A percentile compares a stretch with the other conserved stretches of the same genome.
Evolutionary conservation across 2,888 invertebrate genomes (phyloP).

Genomic region (Lacanobia oleracea): DNA sequence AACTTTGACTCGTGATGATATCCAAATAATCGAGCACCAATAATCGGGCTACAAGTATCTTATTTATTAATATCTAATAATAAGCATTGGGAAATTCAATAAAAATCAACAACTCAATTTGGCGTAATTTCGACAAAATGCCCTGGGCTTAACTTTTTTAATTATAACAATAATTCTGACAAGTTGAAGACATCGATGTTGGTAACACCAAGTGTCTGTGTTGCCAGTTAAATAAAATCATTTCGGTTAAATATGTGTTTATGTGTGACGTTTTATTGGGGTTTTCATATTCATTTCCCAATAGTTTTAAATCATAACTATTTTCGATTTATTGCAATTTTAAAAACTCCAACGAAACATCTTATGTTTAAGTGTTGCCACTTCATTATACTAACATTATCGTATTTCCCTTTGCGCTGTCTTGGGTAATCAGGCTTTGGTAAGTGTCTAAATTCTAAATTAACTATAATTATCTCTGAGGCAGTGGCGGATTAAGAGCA

Average conservation of each 20-base stretch:
- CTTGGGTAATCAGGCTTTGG: constrained; percentile 86
- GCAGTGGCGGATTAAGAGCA: constrained; percentile 51
- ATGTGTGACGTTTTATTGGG: constrained; percentile 40
- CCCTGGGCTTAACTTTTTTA: constrained; percentile 2
- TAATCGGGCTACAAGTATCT: neutral
- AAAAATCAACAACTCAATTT: constrained; percentile 33
- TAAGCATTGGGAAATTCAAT: constrained; percentile 16
- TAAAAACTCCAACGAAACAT: constrained; percentile 42
- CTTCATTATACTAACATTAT: constrained; percentile 67
- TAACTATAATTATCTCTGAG: constrained; percentile 37
- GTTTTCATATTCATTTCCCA: constrained; percentile 17
- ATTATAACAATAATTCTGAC: neutral
- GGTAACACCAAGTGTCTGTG: constrained; percentile 33
- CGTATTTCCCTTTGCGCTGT: constrained; percentile 77
- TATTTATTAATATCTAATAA: too few relatives aligned
- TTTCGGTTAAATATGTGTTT: constrained; percentile 31
- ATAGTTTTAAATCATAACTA: neutral
- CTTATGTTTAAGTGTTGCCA: constrained; percentile 39
- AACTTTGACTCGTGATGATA: neutral
- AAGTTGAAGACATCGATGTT: constrained; percentile 16
- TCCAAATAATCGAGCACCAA: neutral
- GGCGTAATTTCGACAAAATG: constrained; percentile 12
- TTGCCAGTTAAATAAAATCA: constrained; percentile 38
- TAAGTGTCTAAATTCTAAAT: constrained; percentile 82
- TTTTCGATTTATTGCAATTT: neutral